These are phyloP conservation scores for Drosophila mercatorum DNA, from an alignment of 2,888 invertebrate species.

Conservation along the genomic window DNA sequence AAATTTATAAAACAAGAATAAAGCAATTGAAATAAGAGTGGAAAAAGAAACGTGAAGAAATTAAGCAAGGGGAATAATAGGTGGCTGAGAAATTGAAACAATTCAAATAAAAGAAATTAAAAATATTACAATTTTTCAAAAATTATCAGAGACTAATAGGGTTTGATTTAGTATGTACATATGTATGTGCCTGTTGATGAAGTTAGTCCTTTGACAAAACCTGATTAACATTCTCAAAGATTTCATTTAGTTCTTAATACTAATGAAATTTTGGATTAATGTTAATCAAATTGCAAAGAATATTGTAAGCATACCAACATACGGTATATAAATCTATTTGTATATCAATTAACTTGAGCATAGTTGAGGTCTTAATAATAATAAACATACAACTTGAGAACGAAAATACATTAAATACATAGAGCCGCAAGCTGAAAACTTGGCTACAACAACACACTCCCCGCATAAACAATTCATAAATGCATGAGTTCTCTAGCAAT, in stretches of 20 bases:
- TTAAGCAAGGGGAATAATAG: slow-evolving; percentile 2
- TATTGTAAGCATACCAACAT: too few species aligned
- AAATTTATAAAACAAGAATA: slow-evolving; percentile 18
- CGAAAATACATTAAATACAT: too few species aligned
- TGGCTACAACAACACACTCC: background rate
- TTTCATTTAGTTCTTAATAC: background rate
- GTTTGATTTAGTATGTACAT: too few species aligned
- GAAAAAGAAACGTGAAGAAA: slow-evolving; percentile 41
- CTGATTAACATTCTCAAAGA: background rate
- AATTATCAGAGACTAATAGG: too few species aligned
- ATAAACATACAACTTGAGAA: too few species aligned
- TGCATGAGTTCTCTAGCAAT: background rate
- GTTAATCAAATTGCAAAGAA: background rate
- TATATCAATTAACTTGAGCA: too few species aligned
- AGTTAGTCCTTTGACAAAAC: background rate
- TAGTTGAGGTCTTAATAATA: too few species aligned
- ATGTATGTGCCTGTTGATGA: background rate
- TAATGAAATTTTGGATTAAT: background rate
- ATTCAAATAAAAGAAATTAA: background rate
- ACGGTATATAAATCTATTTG: too few species aligned
- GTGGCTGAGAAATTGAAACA: background rate
- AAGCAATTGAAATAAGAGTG: slow-evolving; percentile 31
- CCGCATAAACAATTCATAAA: background rate
- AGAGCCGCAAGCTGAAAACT: too few species aligned
- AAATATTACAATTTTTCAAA: background rate